Percentiles rank a stretch among this genome's conserved stretches.
phyloP scores from a whole-genome alignment of 1,140 invertebrate species.

The Meloidogyne exigua region DNA sequence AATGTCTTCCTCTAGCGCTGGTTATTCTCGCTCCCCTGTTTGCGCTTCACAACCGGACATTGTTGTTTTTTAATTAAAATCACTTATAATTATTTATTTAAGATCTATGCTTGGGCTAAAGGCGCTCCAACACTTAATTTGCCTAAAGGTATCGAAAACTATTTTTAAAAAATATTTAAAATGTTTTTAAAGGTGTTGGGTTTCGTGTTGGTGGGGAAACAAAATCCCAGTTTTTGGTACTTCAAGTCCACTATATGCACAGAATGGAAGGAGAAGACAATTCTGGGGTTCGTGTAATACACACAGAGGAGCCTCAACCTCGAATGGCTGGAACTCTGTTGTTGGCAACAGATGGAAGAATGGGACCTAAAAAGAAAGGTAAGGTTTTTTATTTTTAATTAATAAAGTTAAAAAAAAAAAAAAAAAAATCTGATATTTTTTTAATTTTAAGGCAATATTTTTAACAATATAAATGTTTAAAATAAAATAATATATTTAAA shows the following conservation, averaged over 20 bases:
- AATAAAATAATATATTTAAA: too few species aligned
- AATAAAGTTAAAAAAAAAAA: too few species aligned
- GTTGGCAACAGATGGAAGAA: conserved; percentile 48
- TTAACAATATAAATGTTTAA: too few species aligned
- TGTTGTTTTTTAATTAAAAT: too few species aligned
- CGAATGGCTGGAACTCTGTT: conserved; percentile 56
- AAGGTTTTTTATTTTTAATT: not conserved
- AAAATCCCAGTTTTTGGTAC: conserved; percentile 68
- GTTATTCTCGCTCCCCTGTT: conserved; percentile 52
- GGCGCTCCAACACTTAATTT: conserved; percentile 82
- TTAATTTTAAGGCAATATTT: too few species aligned
- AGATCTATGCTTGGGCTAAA: conserved; percentile 90
- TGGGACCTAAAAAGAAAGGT: conserved; percentile 31
- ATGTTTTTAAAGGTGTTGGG: conserved; percentile 65
- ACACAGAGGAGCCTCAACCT: conserved; percentile 54
- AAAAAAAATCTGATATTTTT: too few species aligned
- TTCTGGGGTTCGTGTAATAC: conserved; percentile 49
- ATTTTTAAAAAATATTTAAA: not conserved
- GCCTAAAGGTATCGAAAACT: conserved; percentile 71
- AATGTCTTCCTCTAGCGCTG: conserved; percentile 71
- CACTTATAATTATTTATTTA: too few species aligned
- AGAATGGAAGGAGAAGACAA: conserved; percentile 55
- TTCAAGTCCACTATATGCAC: conserved; percentile 89
- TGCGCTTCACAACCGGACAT: conserved; percentile 70
- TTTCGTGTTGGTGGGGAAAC: conserved; percentile 68